phyloP scores from a whole-genome alignment of 2,797 vertebrate species.

The Sphaeramia orbicularis region DNA sequence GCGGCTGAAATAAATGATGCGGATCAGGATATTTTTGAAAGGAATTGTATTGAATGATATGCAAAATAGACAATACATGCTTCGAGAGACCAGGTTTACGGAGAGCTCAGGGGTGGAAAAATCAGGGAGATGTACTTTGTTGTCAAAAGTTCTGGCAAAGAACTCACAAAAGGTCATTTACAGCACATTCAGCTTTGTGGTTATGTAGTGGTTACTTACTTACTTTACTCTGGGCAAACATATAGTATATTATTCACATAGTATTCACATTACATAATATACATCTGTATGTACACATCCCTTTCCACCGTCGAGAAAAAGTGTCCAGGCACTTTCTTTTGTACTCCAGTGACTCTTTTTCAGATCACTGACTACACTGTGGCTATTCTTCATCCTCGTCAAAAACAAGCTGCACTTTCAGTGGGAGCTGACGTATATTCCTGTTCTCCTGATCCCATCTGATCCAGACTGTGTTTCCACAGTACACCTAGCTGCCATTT shows the following conservation, averaged over 20 bases:
- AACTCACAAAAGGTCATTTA: constrained; percentile 81
- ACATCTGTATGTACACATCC: constrained; percentile 86
- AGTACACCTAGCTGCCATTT: constrained; percentile 52
- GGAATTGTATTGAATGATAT: constrained; percentile 53
- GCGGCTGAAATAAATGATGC: constrained; percentile 33
- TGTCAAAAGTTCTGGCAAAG: constrained; percentile 65
- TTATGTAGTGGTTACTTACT: constrained; percentile 77
- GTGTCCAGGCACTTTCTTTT: constrained; percentile 84
- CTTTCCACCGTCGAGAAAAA: constrained; percentile 66
- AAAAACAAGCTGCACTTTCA: constrained; percentile 49
- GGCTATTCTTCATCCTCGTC: constrained; percentile 45
- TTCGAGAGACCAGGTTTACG: constrained; percentile 51
- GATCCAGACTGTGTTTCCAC: constrained; percentile 37
- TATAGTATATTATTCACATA: constrained; percentile 85
- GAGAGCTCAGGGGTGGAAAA: constrained; percentile 52
- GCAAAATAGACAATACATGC: constrained; percentile 56
- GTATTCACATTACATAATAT: constrained; percentile 88
- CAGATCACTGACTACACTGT: constrained; percentile 53
- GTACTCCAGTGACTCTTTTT: constrained; percentile 51
- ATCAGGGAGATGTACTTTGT: constrained; percentile 50
- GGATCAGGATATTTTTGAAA: constrained; percentile 45
- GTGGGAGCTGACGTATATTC: constrained; percentile 34
- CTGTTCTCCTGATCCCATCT: constrained; percentile 30
- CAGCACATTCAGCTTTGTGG: constrained; percentile 84
- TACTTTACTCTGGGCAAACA: constrained; percentile 83